Base-by-base conservation (phyloP, 64 coral and sea anemone genomes). In the Pocillopora damicornis region DNA sequence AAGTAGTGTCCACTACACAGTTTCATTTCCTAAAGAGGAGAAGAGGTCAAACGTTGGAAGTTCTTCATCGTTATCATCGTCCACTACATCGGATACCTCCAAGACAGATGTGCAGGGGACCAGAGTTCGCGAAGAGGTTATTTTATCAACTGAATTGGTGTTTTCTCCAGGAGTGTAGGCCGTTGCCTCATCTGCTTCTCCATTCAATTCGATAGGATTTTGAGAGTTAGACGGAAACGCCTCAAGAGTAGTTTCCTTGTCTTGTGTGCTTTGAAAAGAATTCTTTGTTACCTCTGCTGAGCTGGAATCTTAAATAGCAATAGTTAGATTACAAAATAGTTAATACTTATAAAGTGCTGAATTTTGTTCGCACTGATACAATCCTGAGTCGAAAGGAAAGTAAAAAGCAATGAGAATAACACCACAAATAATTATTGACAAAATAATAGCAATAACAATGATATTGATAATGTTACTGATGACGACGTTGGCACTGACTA, bases 1-100 rank as follows among this genome's bases (percentile, higher is more conserved):
- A 30, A 30, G 30, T 30, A 30, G 30, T 68, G 15, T 68, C 65
- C 15, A n/a, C 59, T 22, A 81, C 1, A 37, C 13, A 15, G 60
- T 5, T 63, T 36, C 17, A 84, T 69, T 58, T 84, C 81, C 81
- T 38, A 84, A 84, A 68, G 81, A 84, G 62, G 81, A 84, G 7
- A 84, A 37, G 12, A 84, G 17, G 37, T 84, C 81, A 38, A 84
- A 84, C 23, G 37, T 84, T 5, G 81, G 81, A 37, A 84, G 37
- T 20, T 84, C 81, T 9, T 17, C 15, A 71, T 71, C 81, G 25
- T 38, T 69, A 7, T 45, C 35, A 37, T 65, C 30, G 38, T 66
- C 61, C 14, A 64, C 6, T 18, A 2, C 17, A 6, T 16, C 4
- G 16, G 2, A n/a, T 14, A 22, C 13, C 20, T 71, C 63, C 37